These are phyloP conservation scores for Syrmaticus mikado DNA, from an alignment of 2,113 vertebrate species.

Conservation along the genomic window DNA sequence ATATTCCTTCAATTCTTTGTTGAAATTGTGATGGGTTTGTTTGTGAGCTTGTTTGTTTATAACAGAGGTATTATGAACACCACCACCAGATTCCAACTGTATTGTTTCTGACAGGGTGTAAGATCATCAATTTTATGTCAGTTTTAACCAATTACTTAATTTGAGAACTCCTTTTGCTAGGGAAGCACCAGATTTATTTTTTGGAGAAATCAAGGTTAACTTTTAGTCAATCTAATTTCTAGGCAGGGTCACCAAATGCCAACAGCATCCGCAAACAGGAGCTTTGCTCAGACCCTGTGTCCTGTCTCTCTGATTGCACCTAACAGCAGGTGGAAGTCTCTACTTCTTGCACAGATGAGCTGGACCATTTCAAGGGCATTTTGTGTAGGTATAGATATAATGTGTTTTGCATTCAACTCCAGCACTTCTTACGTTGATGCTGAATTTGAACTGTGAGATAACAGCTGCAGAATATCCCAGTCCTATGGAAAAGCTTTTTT, in stretches of 20 bases:
- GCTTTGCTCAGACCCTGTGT: not conserved
- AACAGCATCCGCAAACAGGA: not conserved
- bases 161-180: not conserved
- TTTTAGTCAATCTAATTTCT: not conserved
- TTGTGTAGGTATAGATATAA: not conserved
- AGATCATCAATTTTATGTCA: not conserved
- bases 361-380: not conserved
- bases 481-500: not conserved
- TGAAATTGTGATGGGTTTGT: not conserved
- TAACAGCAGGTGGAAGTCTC: not conserved
- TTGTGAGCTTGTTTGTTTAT: not conserved
- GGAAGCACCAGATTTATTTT: slow-evolving; percentile 20
- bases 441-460: slow-evolving; percentile 2
- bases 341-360: not conserved
- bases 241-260: not conserved
- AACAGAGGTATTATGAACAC: not conserved
- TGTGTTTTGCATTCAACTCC: not conserved
- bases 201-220: not conserved
- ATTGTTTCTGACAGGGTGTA: not conserved
- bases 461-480: not conserved
- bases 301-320: not conserved
- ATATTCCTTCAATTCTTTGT: not conserved
- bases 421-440: not conserved
- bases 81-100: not conserved
- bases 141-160: not conserved